These are phyloP conservation scores for Euspilapteryx auroguttella DNA, from an alignment of 2,888 invertebrate species.

Conservation along the genomic window DNA sequence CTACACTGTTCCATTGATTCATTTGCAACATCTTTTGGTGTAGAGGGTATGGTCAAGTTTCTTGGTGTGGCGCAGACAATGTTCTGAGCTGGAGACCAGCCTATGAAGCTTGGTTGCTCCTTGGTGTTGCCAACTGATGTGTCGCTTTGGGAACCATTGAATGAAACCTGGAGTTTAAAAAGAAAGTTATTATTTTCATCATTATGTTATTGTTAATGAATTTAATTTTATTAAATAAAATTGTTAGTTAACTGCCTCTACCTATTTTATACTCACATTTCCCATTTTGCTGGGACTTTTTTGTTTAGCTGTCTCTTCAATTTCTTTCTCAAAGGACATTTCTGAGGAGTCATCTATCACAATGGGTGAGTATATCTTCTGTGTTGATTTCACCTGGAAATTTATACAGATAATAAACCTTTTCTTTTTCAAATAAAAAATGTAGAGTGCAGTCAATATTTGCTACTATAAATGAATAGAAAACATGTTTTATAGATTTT, in stretches of 20 bases:
- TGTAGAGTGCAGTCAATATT: too few species aligned
- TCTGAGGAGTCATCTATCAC: conserved; percentile 29
- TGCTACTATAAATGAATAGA: too few species aligned
- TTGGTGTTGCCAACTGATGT: conserved; percentile 14
- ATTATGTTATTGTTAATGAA: neutral
- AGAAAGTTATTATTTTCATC: too few species aligned
- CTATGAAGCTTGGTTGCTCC: conserved; percentile 25
- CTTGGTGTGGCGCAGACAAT: conserved; percentile 37
- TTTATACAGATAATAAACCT: neutral
- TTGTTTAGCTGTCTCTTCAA: too few species aligned
- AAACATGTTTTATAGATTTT: too few species aligned
- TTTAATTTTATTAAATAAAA: neutral
- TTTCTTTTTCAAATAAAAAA: neutral
- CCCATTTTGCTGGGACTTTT: conserved; percentile 28
- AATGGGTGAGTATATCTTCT: conserved; percentile 27
- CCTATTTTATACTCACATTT: conserved; percentile 37
- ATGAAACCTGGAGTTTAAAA: conserved; percentile 33
- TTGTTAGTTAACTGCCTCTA: too few species aligned
- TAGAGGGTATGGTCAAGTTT: conserved; percentile 26
- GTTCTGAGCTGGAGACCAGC: conserved; percentile 45
- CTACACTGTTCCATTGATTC: conserved; percentile 39
- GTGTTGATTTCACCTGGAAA: conserved; percentile 17
- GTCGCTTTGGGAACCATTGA: conserved; percentile 22
- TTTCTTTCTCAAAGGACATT: conserved; percentile 13
- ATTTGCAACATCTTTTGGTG: conserved; percentile 34